Evolutionary conservation across 30 jellyfish, hydroid and myxozoan species (phyloP).

Genomic region (Mastigias papua): DNA sequence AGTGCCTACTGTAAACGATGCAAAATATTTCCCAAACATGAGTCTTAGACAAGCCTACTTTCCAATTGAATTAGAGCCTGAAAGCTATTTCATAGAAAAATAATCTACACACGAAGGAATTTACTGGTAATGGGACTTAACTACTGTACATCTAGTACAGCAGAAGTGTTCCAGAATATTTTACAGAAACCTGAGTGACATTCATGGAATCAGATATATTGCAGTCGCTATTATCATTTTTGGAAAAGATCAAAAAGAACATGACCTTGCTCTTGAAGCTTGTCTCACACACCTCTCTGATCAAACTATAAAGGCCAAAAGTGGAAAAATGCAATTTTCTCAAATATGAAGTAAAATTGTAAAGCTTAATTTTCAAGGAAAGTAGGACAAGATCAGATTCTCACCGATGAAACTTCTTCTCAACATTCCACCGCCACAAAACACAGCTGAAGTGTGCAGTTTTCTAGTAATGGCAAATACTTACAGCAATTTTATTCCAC

Average conservation of each 20-base stretch:
- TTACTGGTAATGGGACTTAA: too few species aligned
- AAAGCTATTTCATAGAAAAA: constrained; percentile 56
- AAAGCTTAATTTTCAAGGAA: constrained; percentile 41
- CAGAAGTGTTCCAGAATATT: constrained; percentile 58
- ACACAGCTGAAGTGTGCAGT: constrained; percentile 62
- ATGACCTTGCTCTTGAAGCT: constrained; percentile 22
- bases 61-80: constrained; percentile 59
- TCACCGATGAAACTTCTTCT: constrained; percentile 34
- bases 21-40: constrained; percentile 48
- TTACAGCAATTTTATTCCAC: constrained; percentile 21
- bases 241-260: constrained; percentile 8
- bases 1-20: constrained; percentile 42
- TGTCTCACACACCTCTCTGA: constrained; percentile 26
- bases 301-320: constrained; percentile 36
- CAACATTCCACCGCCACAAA: constrained; percentile 35
- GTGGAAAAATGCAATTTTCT: constrained; percentile 54
- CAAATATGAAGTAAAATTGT: constrained; percentile 45
- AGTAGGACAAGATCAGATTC: constrained; percentile 56
- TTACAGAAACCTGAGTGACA: constrained; percentile 36
- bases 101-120: constrained; percentile 60
- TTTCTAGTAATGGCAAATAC: constrained; percentile 63
- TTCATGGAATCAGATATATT: too few species aligned
- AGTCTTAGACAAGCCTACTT: constrained; percentile 56
- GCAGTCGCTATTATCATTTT: constrained; percentile 63
- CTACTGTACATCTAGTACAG: constrained; percentile 49